phyloP scores from a whole-genome alignment of 2,797 vertebrate species.

The Momotus momota region DNA sequence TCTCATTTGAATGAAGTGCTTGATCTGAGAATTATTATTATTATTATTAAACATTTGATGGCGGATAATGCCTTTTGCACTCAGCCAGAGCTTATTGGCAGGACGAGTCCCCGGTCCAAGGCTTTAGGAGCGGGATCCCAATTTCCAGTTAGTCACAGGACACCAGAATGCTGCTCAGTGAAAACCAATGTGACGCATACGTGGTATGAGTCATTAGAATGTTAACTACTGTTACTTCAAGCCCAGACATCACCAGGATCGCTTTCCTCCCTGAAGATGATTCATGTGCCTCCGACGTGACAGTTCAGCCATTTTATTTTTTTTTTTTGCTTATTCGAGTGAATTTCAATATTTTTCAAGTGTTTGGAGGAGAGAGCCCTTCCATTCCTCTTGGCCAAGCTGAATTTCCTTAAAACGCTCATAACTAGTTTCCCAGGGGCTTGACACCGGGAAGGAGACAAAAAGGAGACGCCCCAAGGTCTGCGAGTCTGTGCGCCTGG shows the following conservation, averaged over 20 bases:
- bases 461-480: neutral
- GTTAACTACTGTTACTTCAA: constrained; percentile 68
- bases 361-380: neutral
- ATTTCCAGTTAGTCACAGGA: constrained; percentile 54
- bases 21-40: constrained; percentile 6
- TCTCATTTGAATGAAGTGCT: constrained; percentile 14
- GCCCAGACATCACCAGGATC: constrained; percentile 16
- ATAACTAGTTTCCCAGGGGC: neutral
- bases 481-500: neutral
- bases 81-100: neutral
- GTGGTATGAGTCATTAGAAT: constrained; percentile 66
- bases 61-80: neutral
- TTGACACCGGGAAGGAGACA: neutral
- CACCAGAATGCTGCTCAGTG: constrained; percentile 55
- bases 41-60: neutral
- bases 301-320: constrained; percentile 45
- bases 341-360: constrained; percentile 37
- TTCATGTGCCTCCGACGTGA: constrained; percentile 64
- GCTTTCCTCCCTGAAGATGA: constrained; percentile 42
- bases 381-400: neutral
- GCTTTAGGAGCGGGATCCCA: constrained; percentile 4
- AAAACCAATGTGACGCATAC: constrained; percentile 60
- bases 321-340: constrained; percentile 61
- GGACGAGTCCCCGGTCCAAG: neutral
- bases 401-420: neutral